These are phyloP conservation scores for Manis pentadactyla DNA, from an alignment of 2,797 vertebrate genomes.

Conservation along the genomic window DNA sequence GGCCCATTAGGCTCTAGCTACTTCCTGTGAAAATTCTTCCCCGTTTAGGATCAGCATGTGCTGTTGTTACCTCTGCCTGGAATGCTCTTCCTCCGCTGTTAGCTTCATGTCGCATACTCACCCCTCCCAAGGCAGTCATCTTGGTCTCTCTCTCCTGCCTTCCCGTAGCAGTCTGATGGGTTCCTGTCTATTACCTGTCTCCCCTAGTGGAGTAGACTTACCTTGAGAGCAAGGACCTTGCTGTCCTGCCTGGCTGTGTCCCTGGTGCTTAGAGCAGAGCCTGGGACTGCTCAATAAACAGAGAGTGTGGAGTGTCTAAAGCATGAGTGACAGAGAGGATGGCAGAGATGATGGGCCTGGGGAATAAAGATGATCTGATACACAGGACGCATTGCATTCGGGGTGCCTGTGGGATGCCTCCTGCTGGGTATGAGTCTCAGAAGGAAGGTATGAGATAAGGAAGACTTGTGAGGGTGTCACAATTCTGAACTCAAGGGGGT, in stretches of 20 bases:
- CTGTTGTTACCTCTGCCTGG: neutral
- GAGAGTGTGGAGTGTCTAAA: neutral
- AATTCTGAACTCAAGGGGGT: neutral
- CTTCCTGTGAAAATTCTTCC: neutral
- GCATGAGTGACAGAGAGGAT: neutral
- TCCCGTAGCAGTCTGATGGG: neutral
- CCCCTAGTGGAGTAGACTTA: neutral
- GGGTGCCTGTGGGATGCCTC: neutral
- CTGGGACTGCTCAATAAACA: neutral
- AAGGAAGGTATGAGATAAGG: neutral
- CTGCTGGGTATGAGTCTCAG: neutral
- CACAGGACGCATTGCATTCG: neutral
- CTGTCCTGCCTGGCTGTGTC: neutral
- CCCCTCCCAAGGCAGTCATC: neutral
- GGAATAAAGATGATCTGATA: neutral
- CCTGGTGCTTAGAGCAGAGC: neutral
- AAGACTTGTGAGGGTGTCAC: neutral
- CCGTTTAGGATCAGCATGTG: neutral
- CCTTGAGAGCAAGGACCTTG: neutral
- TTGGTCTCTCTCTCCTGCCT: neutral
- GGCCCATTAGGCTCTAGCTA: neutral
- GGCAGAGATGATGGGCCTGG: neutral
- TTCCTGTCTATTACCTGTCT: neutral
- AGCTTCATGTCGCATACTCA: neutral
- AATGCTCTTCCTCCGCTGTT: neutral